Percentiles rank a stretch among this genome's conserved stretches.
Evolutionary conservation across 2,888 invertebrate genomes (phyloP).

Genomic region (Dasysyrphus albostriatus): DNA sequence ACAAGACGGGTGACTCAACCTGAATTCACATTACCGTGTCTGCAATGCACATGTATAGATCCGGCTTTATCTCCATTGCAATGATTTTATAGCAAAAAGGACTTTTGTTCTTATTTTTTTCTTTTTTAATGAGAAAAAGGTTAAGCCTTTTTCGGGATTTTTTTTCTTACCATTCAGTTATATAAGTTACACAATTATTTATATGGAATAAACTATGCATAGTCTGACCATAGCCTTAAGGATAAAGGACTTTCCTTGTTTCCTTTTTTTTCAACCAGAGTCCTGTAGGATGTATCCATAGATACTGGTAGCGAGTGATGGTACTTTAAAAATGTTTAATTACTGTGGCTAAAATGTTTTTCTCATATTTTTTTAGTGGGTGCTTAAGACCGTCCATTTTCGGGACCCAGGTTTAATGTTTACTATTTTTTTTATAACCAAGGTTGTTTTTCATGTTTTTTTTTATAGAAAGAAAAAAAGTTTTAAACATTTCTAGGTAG

Average conservation of each 20-base stretch:
- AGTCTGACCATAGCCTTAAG: not conserved
- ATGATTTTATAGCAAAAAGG: not conserved
- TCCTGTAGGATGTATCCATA: not conserved
- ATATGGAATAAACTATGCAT: constrained; percentile 3
- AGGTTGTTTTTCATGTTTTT: not conserved
- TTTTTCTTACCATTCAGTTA: not conserved
- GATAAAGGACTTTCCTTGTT: not conserved
- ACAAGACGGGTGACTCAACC: not conserved
- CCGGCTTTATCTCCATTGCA: not conserved
- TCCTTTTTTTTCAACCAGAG: not conserved
- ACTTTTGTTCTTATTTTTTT: not conserved
- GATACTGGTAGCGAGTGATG: not conserved
- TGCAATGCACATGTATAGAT: not conserved
- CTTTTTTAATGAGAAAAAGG: not conserved
- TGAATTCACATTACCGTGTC: not conserved
- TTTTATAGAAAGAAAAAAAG: not conserved
- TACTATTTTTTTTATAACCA: not conserved
- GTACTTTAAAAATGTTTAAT: constrained; percentile 19
- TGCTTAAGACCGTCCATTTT: constrained; percentile 1
- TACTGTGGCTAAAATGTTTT: constrained; percentile 24
- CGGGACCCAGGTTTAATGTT: not conserved
- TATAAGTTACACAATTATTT: not conserved
- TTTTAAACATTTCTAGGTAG: not conserved
- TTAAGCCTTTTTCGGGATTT: not conserved
- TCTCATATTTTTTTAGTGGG: not conserved